Evolutionary conservation across 2,888 invertebrate genomes (phyloP).

Genomic region (Trichogramma evanescens): DNA sequence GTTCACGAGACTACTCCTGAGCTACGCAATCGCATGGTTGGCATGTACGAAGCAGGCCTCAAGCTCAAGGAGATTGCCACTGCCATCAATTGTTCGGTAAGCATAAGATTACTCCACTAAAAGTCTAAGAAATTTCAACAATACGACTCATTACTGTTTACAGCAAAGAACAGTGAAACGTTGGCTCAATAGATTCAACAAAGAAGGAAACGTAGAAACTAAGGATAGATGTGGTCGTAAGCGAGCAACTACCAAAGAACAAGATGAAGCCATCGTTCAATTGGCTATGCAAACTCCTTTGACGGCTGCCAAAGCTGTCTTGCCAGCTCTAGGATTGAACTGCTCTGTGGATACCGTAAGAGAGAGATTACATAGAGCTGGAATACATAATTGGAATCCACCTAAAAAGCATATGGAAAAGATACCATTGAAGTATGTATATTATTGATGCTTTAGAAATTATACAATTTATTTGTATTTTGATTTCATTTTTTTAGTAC

Average conservation of each 20-base stretch:
- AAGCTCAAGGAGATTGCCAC: constrained; percentile 42
- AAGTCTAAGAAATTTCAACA: not conserved
- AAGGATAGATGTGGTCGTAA: constrained; percentile 44
- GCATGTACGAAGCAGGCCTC: constrained; percentile 45
- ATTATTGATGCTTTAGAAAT: not conserved
- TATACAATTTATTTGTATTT: not conserved
- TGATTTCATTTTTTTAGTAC: not conserved
- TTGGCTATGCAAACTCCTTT: constrained; percentile 43
- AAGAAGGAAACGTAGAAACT: constrained; percentile 44
- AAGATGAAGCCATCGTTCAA: constrained; percentile 43
- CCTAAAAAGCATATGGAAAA: constrained; percentile 44
- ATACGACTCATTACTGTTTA: not conserved
- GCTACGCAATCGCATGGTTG: constrained; percentile 44
- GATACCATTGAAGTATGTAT: constrained; percentile 38
- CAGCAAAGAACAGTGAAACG: constrained; percentile 45
- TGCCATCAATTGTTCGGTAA: constrained; percentile 44
- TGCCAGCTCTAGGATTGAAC: constrained; percentile 43
- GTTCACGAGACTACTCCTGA: constrained; percentile 46
- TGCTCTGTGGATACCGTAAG: constrained; percentile 45
- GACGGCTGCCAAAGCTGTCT: constrained; percentile 44
- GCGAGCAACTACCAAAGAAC: constrained; percentile 41
- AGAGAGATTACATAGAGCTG: constrained; percentile 44
- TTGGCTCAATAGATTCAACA: constrained; percentile 44
- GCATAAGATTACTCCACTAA: not conserved
- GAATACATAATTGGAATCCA: constrained; percentile 46